Evolutionary conservation across 2,888 invertebrate species (phyloP).

Genomic region (Andrena marginata): DNA sequence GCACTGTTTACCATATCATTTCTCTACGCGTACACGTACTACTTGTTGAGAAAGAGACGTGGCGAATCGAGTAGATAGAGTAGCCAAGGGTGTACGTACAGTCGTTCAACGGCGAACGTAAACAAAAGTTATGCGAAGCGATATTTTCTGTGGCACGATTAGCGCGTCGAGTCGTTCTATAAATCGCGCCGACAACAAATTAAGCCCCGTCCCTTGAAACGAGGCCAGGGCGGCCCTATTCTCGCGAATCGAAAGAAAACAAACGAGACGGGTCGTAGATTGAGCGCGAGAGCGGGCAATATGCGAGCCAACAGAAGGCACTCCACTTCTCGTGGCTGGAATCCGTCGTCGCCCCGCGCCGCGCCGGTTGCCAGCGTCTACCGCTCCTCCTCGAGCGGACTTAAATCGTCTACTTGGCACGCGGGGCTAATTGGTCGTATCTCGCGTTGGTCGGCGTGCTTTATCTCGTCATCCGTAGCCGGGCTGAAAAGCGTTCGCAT

Average conservation of each 20-base stretch:
- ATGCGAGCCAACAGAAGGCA: slow-evolving; percentile 28
- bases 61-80: too few species aligned
- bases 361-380: slow-evolving; percentile 72
- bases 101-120: not conserved
- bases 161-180: not conserved
- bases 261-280: slow-evolving; percentile 54
- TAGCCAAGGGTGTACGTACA: too few species aligned
- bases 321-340: slow-evolving; percentile 41
- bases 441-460: slow-evolving; percentile 77
- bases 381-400: slow-evolving; percentile 52
- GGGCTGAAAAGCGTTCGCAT: slow-evolving; percentile 73
- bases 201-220: not conserved
- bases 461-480: slow-evolving; percentile 79
- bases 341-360: slow-evolving; percentile 36
- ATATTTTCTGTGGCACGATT: too few species aligned
- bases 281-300: slow-evolving; percentile 36
- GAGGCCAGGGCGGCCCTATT: not conserved
- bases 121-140: not conserved
- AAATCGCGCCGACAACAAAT: slow-evolving; percentile 16
- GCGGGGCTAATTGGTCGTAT: slow-evolving; percentile 81
- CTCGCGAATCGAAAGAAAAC: slow-evolving; percentile 29
- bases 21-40: too few species aligned
- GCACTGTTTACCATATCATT: too few species aligned
- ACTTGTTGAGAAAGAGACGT: too few species aligned
- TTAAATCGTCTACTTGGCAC: slow-evolving; percentile 79